Evolutionary conservation across 2,113 vertebrate species (phyloP), one percentile per base, ranked within the genome.

Genomic region (Girardinichthys multiradiatus): DNA sequence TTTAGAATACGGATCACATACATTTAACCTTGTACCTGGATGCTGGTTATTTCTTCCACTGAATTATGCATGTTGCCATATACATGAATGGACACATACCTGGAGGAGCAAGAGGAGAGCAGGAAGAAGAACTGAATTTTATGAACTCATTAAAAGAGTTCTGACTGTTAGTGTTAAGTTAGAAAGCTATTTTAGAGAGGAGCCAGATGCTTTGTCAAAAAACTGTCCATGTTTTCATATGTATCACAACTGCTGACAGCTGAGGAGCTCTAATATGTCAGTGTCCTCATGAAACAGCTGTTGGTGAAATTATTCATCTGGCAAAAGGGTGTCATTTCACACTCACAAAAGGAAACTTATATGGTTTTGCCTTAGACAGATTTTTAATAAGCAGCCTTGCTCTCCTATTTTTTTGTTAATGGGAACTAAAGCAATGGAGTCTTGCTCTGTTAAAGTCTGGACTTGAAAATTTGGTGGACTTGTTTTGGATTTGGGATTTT

Each of bases 401-500:
- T 72, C n/a, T 58, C 35, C 28, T 45, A 6, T 30, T 62, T 70
- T 70, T 77, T 80, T 78, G 84, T 86, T 87, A 80, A 75, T 80
- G 73, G 71, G 76, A 80, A 37, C 26, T 33, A 27, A 62, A 74
- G n/a, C 58, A 26, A 29, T 68, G 70, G 61, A 2, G 14, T 74
- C 70, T 72, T 82, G 81, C 81, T 90, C 37, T 80, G 87, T 87
- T 86, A 91, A 85, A 74, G 72, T 86, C 80, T 26, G 82, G 81
- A 86, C 64, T 61, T 80, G 64, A 74, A 83, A 79, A 42, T 80
- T 79, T 88, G 91, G 81, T 77, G 62, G 85, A 86, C 83, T 87
- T 70, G 78, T 82, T 84, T 86, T 68, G 65, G 57, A 84, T 88
- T 92, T 87, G 87, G 81, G 72, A 85, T 85, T 72, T 84, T 82